Conservation (phyloP, 2,113 vertebrate species). For the Solea senegalensis region DNA sequence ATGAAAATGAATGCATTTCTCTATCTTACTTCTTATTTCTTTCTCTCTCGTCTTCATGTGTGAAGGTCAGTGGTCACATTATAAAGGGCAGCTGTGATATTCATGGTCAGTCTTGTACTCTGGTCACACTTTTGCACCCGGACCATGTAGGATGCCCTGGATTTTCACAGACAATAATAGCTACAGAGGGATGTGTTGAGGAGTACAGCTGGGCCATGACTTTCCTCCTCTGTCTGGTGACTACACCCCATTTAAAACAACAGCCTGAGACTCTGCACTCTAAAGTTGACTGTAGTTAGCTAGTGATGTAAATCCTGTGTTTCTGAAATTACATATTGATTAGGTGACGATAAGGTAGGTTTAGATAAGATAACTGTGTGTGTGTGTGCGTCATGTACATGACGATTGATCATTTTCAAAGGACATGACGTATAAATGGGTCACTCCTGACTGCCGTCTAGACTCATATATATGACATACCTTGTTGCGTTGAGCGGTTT, state of each 20-base stretch:
- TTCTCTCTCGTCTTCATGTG: background rate
- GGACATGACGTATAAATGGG: constrained; percentile 15
- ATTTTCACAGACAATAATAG: constrained; percentile 80
- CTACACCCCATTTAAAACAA: constrained; percentile 28
- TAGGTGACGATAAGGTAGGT: too few species aligned
- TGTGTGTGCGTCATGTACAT: background rate
- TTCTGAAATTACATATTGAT: too few species aligned
- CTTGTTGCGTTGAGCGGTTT: constrained; percentile 21
- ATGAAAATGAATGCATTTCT: too few species aligned
- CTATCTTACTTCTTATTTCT: too few species aligned
- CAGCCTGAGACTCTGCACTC: constrained; percentile 18
- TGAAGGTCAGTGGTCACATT: constrained; percentile 41
- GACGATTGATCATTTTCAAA: constrained; percentile 14
- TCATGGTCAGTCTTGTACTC: constrained; percentile 61
- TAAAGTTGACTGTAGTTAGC: background rate
- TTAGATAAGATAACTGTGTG: too few species aligned
- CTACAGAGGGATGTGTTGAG: constrained; percentile 49
- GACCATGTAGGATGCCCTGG: constrained; percentile 66
- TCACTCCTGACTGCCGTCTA: constrained; percentile 9
- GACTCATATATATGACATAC: constrained; percentile 14
- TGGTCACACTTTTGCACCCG: constrained; percentile 58
- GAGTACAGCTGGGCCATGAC: constrained; percentile 44
- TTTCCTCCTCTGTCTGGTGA: constrained; percentile 35
- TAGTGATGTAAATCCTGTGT: too few species aligned
- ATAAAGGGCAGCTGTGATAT: constrained; percentile 72